Evolutionary conservation across 2,797 vertebrate genomes (phyloP).

Genomic region (Pyrocephalus nanus): DNA sequence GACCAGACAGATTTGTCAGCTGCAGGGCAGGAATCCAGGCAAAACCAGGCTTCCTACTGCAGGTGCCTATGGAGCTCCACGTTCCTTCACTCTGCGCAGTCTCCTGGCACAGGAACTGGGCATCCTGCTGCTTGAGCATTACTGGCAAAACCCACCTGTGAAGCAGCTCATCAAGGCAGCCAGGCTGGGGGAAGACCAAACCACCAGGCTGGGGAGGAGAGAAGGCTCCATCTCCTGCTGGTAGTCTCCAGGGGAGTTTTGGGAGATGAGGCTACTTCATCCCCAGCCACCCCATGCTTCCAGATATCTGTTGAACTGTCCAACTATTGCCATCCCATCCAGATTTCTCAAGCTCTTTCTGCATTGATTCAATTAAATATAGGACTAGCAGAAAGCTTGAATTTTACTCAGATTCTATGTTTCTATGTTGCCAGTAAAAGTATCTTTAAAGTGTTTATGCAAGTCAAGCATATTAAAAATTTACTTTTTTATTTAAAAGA

Average conservation of each 20-base stretch:
- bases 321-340: neutral
- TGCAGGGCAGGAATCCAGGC: neutral
- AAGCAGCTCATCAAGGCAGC: neutral
- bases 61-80: rapidly evolving
- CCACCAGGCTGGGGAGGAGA: neutral
- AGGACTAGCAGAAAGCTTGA: neutral
- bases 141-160: neutral
- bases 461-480: neutral
- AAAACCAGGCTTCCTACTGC: neutral
- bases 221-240: neutral
- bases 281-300: neutral
- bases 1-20: neutral
- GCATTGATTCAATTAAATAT: neutral
- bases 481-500: neutral
- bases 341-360: neutral
- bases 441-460: neutral
- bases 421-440: neutral
- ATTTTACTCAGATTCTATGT: neutral
- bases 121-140: neutral
- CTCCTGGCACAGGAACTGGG: neutral
- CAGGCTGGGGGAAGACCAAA: neutral
- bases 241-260: neutral
- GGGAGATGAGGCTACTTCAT: neutral
- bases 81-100: neutral
- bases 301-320: too few relatives aligned